A percentile compares a stretch with the other conserved stretches of the same genome.
Evolutionary conservation across 2,888 invertebrate genomes (phyloP).

Genomic region (Hylaea fasciaria): DNA sequence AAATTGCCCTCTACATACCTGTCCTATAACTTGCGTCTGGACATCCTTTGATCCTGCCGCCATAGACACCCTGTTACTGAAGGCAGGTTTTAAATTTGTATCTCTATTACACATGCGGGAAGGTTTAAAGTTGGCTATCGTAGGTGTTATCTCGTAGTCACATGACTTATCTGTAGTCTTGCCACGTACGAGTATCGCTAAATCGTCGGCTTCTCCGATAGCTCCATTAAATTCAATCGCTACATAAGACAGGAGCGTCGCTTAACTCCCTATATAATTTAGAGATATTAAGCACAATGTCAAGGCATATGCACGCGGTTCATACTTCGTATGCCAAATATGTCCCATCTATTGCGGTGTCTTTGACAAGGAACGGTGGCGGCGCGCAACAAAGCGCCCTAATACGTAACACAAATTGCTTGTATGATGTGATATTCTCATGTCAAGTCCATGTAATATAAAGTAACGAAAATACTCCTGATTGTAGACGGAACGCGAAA

Average conservation of each 20-base stretch:
- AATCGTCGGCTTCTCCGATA: constrained; percentile 70
- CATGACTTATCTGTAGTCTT: constrained; percentile 54
- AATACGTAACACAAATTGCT: constrained; percentile 44
- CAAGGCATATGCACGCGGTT: constrained; percentile 50
- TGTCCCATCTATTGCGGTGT: constrained; percentile 41
- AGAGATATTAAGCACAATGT: constrained; percentile 64
- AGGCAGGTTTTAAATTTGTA: background rate
- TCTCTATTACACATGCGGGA: background rate
- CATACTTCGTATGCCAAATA: constrained; percentile 58
- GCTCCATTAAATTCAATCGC: constrained; percentile 79
- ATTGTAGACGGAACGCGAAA: background rate
- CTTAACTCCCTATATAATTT: constrained; percentile 74
- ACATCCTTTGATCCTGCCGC: constrained; percentile 53
- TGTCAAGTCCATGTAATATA: constrained; percentile 7
- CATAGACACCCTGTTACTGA: constrained; percentile 32
- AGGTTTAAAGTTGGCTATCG: background rate
- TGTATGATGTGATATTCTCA: constrained; percentile 17
- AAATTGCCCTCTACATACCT: constrained; percentile 23
- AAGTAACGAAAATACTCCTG: constrained; percentile 5
- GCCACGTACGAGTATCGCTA: constrained; percentile 59
- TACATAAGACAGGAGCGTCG: constrained; percentile 70
- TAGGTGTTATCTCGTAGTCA: constrained; percentile 23
- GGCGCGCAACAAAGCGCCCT: constrained; percentile 38
- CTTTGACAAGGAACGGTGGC: constrained; percentile 37
- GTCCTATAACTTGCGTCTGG: constrained; percentile 14